Conservation (phyloP, 2,888 invertebrate species). For the Callinectes sapidus region DNA sequence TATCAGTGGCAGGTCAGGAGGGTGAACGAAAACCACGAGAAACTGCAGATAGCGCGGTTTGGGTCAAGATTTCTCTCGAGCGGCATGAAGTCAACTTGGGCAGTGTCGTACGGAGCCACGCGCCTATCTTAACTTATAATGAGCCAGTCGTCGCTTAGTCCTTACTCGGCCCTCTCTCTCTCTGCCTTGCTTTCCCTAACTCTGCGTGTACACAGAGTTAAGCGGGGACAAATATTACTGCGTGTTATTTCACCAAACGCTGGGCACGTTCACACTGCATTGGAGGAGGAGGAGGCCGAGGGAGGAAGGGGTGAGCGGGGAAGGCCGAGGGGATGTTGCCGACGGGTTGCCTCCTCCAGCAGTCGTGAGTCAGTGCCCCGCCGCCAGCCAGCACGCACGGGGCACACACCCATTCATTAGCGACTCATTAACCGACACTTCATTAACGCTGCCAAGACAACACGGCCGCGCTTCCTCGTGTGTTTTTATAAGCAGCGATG, state of each 20-base stretch:
- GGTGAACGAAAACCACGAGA: neutral
- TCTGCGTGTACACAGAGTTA: neutral
- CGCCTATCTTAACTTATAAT: neutral
- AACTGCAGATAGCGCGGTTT: neutral
- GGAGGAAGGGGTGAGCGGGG: neutral
- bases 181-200: neutral
- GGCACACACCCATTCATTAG: slow-evolving; percentile 27
- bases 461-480: neutral
- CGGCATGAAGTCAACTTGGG: neutral
- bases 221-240: neutral
- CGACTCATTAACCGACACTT: neutral
- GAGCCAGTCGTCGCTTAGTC: neutral
- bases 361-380: slow-evolving; percentile 19
- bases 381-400: slow-evolving; percentile 30
- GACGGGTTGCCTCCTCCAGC: slow-evolving; percentile 15
- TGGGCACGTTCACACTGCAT: neutral
- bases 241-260: neutral
- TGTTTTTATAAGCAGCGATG: neutral
- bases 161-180: neutral
- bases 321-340: slow-evolving; percentile 33
- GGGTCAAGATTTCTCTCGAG: neutral
- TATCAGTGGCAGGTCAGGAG: neutral
- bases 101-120: neutral
- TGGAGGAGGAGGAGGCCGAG: neutral
- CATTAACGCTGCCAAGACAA: neutral